Conservation (phyloP, 2,113 vertebrate genomes). For the Promerops cafer region DNA sequence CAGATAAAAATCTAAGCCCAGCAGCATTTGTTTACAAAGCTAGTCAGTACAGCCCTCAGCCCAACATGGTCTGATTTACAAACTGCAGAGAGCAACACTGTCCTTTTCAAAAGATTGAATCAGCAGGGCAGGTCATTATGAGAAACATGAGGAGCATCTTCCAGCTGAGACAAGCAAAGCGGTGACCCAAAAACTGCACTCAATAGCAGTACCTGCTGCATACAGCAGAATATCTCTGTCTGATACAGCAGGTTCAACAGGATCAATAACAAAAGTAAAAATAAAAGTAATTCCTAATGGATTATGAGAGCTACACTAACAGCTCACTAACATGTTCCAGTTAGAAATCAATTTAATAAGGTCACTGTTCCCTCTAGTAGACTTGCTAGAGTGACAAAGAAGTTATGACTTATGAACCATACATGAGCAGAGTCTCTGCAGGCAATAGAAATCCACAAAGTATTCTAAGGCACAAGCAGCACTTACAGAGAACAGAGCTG, state of each 20-base stretch:
- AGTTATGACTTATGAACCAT: background rate
- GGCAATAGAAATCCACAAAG: background rate
- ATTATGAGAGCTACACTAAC: background rate
- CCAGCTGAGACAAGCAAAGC: background rate
- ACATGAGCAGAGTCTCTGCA: accelerated
- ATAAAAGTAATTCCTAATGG: background rate
- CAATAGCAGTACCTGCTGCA: background rate
- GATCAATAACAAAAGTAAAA: background rate
- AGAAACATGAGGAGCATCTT: background rate
- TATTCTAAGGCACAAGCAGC: background rate
- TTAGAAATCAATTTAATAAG: background rate
- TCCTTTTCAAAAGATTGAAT: background rate
- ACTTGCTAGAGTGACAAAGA: background rate
- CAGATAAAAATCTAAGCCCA: background rate
- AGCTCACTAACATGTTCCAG: background rate
- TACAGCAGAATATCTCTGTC: background rate
- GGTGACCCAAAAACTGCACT: background rate
- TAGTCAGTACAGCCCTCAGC: background rate
- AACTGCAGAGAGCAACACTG: background rate
- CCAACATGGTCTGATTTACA: background rate
- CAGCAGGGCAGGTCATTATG: background rate
- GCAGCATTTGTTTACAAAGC: background rate
- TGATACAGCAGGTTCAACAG: background rate
- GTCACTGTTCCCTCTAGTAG: background rate
- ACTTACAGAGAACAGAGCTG: background rate